phyloP scores from a whole-genome alignment of 2,888 invertebrate species.

The Spisula subtruncata region DNA sequence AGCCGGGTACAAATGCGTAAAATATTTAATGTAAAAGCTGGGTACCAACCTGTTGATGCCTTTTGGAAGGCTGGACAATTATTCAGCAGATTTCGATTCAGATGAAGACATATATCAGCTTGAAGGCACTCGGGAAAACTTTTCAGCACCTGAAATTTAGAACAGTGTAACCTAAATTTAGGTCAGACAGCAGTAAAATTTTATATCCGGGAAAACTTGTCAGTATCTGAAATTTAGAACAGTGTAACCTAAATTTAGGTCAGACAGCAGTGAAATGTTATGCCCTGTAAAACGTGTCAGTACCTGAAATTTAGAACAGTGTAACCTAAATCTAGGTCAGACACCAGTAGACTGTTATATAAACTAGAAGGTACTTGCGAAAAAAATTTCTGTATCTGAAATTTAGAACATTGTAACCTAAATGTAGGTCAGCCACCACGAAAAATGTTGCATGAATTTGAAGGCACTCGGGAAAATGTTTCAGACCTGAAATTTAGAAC shows the following conservation, averaged over 20 bases:
- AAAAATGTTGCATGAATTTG: too few relatives aligned
- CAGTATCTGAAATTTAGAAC: conserved; percentile 89
- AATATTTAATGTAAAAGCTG: neutral
- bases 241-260: neutral
- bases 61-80: conserved; percentile 98
- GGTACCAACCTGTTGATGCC: conserved; percentile 84
- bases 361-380: too few relatives aligned
- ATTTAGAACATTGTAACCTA: conserved; percentile 16
- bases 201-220: conserved; percentile 99
- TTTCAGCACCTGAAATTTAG: conserved; percentile 91
- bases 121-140: conserved; percentile 99
- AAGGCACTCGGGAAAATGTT: conserved; percentile 99
- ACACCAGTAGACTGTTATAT: too few relatives aligned
- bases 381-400: conserved; percentile 95
- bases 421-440: neutral
- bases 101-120: conserved; percentile 99
- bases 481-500: conserved; percentile 90
- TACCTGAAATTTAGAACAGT: conserved; percentile 88
- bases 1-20: neutral
- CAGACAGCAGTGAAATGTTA: neutral
- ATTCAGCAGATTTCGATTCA: conserved; percentile 97
- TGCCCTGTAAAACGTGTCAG: conserved; percentile 99
- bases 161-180: neutral
- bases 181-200: too few relatives aligned
- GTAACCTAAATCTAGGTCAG: neutral